Conservation (phyloP, 2,797 vertebrate species). For the Siniperca undulata region DNA sequence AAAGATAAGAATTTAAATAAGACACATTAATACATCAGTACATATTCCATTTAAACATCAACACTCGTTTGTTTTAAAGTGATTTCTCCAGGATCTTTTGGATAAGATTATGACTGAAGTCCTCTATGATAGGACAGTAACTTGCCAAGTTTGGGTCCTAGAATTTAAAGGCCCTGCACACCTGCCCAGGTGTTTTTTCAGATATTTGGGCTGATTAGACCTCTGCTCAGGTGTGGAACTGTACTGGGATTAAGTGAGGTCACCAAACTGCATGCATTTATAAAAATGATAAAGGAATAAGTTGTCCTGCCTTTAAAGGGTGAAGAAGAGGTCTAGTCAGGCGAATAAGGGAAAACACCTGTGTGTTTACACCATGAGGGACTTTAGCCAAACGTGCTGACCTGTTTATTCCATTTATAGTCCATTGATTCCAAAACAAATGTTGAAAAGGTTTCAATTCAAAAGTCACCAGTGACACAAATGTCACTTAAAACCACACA, state of each 20-base stretch:
- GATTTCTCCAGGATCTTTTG: background rate
- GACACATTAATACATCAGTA: background rate
- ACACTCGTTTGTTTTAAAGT: background rate
- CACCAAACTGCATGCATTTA: background rate
- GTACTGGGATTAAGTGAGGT: background rate
- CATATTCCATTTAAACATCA: background rate
- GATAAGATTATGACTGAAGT: background rate
- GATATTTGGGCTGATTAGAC: background rate
- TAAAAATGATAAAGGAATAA: background rate
- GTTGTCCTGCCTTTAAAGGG: too few relatives aligned
- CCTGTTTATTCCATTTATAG: background rate
- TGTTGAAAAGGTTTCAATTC: background rate
- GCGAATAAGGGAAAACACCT: background rate
- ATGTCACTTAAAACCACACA: background rate
- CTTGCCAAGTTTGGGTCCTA: background rate
- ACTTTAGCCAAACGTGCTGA: background rate
- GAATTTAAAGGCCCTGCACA: background rate
- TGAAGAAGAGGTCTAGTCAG: background rate
- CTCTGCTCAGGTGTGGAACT: background rate
- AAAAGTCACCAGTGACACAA: background rate
- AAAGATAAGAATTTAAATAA: background rate
- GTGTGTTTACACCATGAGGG: background rate
- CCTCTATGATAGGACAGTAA: background rate
- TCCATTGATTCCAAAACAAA: background rate
- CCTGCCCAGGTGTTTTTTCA: background rate